Evolutionary conservation across 2,797 vertebrate species (phyloP), one percentile per base, ranked within the genome.

Genomic region (Sebastes glaucus): DNA sequence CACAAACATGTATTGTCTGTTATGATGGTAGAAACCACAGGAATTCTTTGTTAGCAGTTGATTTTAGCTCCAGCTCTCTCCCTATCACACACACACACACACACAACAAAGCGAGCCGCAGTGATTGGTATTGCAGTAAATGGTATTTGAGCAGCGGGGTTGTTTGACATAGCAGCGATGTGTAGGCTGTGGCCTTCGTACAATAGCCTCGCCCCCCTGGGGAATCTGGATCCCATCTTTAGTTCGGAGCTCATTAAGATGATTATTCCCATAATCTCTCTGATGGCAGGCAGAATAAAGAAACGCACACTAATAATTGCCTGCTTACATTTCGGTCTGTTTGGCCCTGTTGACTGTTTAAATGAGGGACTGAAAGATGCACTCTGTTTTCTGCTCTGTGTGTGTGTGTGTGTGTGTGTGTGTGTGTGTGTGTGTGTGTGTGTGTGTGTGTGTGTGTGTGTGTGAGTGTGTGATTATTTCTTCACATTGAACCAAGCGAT

Each of bases 221-320:
- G 90, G 91, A 89, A 86, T 88, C 63, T 77, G 78, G 85, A 91
- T 92, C 81, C 72, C 89, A 91, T 93, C 90, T 91, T 92, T 87
- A 87, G 83, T 84, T 89, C 30, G 82, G 80, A 87, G 88, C 93
- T 93, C 93, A 94, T 94, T 93, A 93, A 90, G 86, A 81, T 67
- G 83, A 92, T 93, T 90, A 92, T 91, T 92, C 85, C 78, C 80
- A 88, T 91, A 93, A 94, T 92, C 92, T 89, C 83, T 90, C 80
- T 82, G 87, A 91, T 84, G 86, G 87, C 83, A 68, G 80, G 53
- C 84, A 62, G 86, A 87, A 92, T 90, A 88, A 90, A 92, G 83
- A 80, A 80, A 79, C 61, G 25, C 75, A 81, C 78, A 42, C 60
- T 90, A 74, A 91, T 92, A 92, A 91, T 86, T 90, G 87, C 81